Evolutionary conservation across 2,888 invertebrate species (phyloP), one percentile per base, ranked within the genome.

Genomic region (Euplexia lucipara): DNA sequence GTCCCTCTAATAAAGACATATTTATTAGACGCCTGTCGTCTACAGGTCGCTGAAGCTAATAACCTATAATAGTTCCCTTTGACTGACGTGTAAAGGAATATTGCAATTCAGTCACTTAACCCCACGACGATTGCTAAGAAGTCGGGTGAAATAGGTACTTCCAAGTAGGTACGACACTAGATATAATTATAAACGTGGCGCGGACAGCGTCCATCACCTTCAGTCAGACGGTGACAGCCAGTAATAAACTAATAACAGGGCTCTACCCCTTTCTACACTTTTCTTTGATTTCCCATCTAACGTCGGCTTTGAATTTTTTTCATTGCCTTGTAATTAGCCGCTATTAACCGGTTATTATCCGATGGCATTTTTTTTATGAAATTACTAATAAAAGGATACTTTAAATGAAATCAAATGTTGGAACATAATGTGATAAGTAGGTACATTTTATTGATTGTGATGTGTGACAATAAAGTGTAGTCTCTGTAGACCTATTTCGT

Each of bases 181-280:
- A 81, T 83, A 83, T 87, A 89, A 87, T 89, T 88, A 88, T 72
- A 82, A 85, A 83, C 76, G 71, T 75, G 83, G 42, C 64, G 82
- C 83, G 87, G 91, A 85, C 91, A 86, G 82, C 88, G 90, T 85
- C 90, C 82, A 88, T 92, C 92, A 89, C 85, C 83, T 86, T 79
- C 81, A 68, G 78, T 63, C 63, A 47, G 58, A 75, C 76, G 64
- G 82, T 85, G 91, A 89, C 91, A 91, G 84, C 87, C 80, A 86
- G 88, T 88, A 91, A 91, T 91, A 90, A 88, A 88, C 83, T 94
- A 94, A 94, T 94, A 88, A 94, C 88, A 94, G 92, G 85, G 83
- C 83, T 82, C 78, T 83, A 90, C 88, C 91, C 92, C 88, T 90
- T 93, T 91, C 91, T 86, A 86, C 88, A 88, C 83, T 83, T 90